These are phyloP conservation scores for Thermophis baileyi DNA, from an alignment of 2,113 vertebrate species.

Conservation along the genomic window DNA sequence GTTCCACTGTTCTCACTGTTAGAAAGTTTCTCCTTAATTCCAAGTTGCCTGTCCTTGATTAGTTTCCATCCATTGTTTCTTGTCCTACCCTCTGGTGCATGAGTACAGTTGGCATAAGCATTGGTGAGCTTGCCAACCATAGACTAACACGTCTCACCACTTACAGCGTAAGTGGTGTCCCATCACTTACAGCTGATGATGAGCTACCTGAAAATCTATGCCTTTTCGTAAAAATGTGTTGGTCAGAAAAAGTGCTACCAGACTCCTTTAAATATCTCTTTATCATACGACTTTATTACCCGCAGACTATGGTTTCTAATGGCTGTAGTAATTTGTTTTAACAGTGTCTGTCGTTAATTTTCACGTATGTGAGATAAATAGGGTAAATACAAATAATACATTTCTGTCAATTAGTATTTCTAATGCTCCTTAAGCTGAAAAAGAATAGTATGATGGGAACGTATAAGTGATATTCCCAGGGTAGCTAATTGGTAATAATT, in stretches of 20 bases:
- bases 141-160: not conserved
- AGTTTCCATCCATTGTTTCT: too few species aligned
- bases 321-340: not conserved
- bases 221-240: not conserved
- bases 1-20: too few species aligned
- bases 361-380: not conserved
- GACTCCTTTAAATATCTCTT: not conserved
- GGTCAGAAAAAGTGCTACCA: not conserved
- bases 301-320: not conserved
- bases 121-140: not conserved
- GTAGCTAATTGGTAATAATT: not conserved
- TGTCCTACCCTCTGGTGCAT: not conserved
- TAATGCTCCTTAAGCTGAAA: not conserved
- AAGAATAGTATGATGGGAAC: not conserved
- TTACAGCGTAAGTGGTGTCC: not conserved
- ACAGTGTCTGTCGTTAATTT: not conserved
- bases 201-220: not conserved
- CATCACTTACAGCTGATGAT: not conserved
- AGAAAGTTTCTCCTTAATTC: too few species aligned
- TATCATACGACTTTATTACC: not conserved
- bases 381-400: not conserved
- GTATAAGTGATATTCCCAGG: not conserved
- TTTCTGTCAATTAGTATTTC: not conserved
- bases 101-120: not conserved
- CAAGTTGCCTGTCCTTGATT: too few species aligned